Evolutionary conservation across 2,113 vertebrate species (phyloP), one percentile per base, ranked within the genome.

Genomic region (Clupea harengus): DNA sequence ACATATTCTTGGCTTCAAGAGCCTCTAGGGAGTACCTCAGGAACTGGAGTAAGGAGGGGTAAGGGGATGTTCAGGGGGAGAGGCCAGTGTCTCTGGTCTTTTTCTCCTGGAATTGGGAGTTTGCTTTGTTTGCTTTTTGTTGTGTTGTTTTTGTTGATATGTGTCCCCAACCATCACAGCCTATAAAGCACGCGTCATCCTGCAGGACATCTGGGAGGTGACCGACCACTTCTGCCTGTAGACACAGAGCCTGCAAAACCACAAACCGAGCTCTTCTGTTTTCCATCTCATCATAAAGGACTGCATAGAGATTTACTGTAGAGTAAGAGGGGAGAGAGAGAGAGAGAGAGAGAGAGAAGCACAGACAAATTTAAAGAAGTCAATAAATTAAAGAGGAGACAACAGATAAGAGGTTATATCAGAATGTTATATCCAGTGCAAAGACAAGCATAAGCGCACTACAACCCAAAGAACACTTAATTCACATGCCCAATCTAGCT

Each of bases 261-360:
- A 32, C 64, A 72, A 32, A 72, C n/a, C 25, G 10, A 10, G 7
- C 25, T 72, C 64, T 72, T 72, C 64, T 72, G 64, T 28, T 72
- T 72, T 13, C n/a, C 64, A 9, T 72, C 64, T 72, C 7, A 13
- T 32, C 64, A 28, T 32, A 25, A 25, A 72, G 25, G n/a, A 72
- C 64, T 72, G 64, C 64, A 72, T 72, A 72, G 64, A 72, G 64
- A 72, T 72, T 72, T 72, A 72, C 64, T 72, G 64, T 13, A 25
- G 28, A 72, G 9, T 0, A 1, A 72, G 25, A 32, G 6, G 64
- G 64, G 39, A 39, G 39, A 25, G 28, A 72, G 9, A 2, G 0
- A 72, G 25, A 32, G 22, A n/a, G 64, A 39, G 25, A 32, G 64
- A 72, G 28, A 72, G 28, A 13, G 25, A 32, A 72, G 0, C 64